Evolutionary conservation across 2,797 vertebrate genomes (phyloP), one percentile per base, ranked within the genome.

Genomic region (Sebastiscus tertius): DNA sequence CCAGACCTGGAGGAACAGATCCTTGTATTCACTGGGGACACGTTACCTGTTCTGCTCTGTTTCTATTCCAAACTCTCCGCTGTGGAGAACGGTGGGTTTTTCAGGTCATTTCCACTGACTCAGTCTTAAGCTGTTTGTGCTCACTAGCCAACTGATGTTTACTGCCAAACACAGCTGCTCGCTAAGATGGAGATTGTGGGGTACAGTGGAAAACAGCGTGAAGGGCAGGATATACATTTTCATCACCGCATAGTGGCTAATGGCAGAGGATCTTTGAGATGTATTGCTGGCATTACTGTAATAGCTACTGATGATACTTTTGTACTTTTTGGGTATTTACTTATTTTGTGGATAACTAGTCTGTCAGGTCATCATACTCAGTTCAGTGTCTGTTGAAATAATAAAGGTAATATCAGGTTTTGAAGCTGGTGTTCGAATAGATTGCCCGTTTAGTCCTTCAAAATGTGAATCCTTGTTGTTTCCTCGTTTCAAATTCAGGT

Each of bases 161-260:
- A 81, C 81, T 61, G 62, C 61, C 76, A 91, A 93, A 94, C 87
- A 89, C 87, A 87, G 84, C 81, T 81, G 85, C 80, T 65, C 5
- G 1, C 13, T 67, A 20, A 74, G 52, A 73, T 46, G 65, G 73
- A 42, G 60, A 75, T 65, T 69, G 27, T 72, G 55, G 42, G 62
- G 20, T 67, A 49, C 14, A 52, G 27, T 52, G 62, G 24, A 77
- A 79, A 80, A 61, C 20, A 33, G 61, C 58, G 20, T 27, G 12
- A 85, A 61, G 49, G 49, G 31, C 60, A 65, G 6, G 36, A 60
- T 7, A n/a, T 59, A 52, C 22, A 14, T 64, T 68, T 49, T 29
- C 27, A 42, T 65, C 12, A 7, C 42, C 26, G 14, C 5, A 42
- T 6, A 13, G 33, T 46, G 5, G 65, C 31, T 39, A 11, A 26